phyloP scores from a whole-genome alignment of 2,888 invertebrate species.

The Spatulosminthurus flaviceps region DNA sequence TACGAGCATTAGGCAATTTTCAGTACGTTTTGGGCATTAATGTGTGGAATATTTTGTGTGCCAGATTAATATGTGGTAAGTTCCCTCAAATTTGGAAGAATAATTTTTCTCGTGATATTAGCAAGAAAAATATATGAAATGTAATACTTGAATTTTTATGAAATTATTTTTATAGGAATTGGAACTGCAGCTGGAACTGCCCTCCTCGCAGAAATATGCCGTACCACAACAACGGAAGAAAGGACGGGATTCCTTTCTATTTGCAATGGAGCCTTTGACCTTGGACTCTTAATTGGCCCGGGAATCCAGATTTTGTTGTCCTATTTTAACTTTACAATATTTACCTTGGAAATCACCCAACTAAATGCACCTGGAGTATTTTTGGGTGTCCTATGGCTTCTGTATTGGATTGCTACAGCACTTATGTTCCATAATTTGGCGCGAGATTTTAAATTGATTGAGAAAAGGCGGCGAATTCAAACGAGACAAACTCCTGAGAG shows the following conservation, averaged over 20 bases:
- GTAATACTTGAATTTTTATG: too few species aligned
- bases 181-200: slow-evolving; percentile 62
- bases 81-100: background rate
- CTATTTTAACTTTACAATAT: slow-evolving; percentile 60
- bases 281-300: slow-evolving; percentile 67
- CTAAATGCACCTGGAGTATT: slow-evolving; percentile 67
- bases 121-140: too few species aligned
- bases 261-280: slow-evolving; percentile 66
- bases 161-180: slow-evolving; percentile 21
- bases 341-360: slow-evolving; percentile 65
- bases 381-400: slow-evolving; percentile 66
- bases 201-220: slow-evolving; percentile 67
- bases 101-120: background rate
- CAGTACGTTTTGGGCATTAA: slow-evolving; percentile 67
- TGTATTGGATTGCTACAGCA: slow-evolving; percentile 55
- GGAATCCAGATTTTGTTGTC: slow-evolving; percentile 66
- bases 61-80: slow-evolving; percentile 66
- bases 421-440: slow-evolving; percentile 58
- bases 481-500: background rate
- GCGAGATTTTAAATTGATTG: slow-evolving; percentile 47
- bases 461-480: background rate
- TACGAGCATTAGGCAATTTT: slow-evolving; percentile 66
- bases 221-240: slow-evolving; percentile 65
- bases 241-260: slow-evolving; percentile 66
- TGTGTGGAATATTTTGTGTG: slow-evolving; percentile 66